Percentiles rank a stretch among this genome's conserved stretches.
These are phyloP conservation scores for Castor canadensis DNA, from an alignment of 2,113 vertebrate species.

Conservation along the genomic window DNA sequence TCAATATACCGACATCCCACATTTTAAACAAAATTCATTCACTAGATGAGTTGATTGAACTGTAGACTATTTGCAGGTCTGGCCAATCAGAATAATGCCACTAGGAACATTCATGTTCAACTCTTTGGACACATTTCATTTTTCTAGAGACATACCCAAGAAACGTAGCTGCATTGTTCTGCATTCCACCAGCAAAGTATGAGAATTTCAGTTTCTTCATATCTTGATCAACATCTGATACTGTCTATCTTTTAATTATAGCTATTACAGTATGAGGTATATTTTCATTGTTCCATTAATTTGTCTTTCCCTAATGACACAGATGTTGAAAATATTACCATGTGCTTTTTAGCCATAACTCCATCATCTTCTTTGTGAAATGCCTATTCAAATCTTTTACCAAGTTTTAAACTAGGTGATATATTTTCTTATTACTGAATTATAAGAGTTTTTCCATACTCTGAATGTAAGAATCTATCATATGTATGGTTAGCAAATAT, in stretches of 20 bases:
- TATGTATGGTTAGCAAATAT: not conserved
- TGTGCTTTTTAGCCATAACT: slow-evolving; percentile 11
- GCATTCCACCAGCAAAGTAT: not conserved
- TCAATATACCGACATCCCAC: not conserved
- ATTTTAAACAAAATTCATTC: not conserved
- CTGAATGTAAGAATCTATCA: not conserved
- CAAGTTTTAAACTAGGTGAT: slow-evolving; percentile 19
- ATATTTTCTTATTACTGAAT: not conserved
- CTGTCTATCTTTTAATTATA: not conserved
- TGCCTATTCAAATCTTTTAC: not conserved
- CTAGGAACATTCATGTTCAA: not conserved
- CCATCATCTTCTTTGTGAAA: not conserved
- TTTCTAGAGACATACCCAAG: not conserved
- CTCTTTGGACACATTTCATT: not conserved
- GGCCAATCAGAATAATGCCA: not conserved
- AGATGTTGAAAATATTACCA: not conserved
- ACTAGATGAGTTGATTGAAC: not conserved
- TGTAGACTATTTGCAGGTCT: not conserved
- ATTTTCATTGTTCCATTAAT: not conserved
- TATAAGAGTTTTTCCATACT: not conserved
- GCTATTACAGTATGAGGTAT: not conserved
- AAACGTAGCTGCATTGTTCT: not conserved
- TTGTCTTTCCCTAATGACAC: slow-evolving; percentile 19
- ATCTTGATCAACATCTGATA: not conserved
- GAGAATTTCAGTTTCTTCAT: not conserved